Evolutionary conservation across 2,797 vertebrate genomes (phyloP), one percentile per base, ranked within the genome.

Genomic region (Lacerta agilis): DNA sequence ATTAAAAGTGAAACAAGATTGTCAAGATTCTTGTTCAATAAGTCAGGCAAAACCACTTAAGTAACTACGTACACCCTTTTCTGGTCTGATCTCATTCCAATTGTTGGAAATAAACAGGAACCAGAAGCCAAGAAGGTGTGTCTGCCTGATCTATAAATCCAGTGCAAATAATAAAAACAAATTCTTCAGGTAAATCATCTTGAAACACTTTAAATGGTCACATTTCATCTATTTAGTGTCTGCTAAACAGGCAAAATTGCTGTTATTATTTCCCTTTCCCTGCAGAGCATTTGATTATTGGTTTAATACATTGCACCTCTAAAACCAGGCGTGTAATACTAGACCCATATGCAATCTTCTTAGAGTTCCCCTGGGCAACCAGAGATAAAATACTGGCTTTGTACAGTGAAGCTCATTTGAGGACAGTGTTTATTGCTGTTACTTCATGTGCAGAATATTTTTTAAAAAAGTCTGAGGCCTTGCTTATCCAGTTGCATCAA

Each of bases 91-190:
- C 18, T 83, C 45, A 71, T 72, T 83, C 82, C 38, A 72, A 20
- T 79, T 61, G 27, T 58, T 55, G 33, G 67, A 87, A 87, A 87
- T 64, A 81, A 88, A 71, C 23, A 10, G 1, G 27, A 71, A n/a
- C 5, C 49, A 86, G 71, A 5, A 75, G 55, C 0, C 0, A 64
- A 0, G 80, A 36, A 64, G 49, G 10, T 0, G 1, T 0, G 1
- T 23, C 27, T 72, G 0, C 1, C 11, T 27, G 45, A 36, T 61
- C 36, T 75, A 88, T 85, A 17, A 33, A 79, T 43, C 79, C 58
- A 85, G 77, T 13, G 82, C 90, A 64, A 89, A 85, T 64, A 41
- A 92, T 88, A 81, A 87, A 84, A 23, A 2, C 13, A n/a, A 82
- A 49, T 36, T 69, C 58, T 88, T n/a, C 0, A 15, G 79, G 33